Evolutionary conservation across 2,888 invertebrate species (phyloP).

Genomic region (Strigamia crassipes): DNA sequence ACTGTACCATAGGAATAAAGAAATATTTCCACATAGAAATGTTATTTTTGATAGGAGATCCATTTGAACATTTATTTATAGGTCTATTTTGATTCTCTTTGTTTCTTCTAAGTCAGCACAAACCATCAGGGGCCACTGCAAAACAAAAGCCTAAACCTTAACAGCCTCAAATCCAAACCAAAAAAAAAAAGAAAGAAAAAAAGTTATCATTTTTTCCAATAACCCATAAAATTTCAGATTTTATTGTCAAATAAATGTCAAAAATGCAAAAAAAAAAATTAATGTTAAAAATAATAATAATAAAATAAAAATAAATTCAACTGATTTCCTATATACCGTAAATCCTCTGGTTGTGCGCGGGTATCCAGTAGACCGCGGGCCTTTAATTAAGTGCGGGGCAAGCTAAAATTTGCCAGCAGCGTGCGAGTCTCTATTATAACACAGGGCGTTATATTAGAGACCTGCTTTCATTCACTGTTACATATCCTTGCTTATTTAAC

Average conservation of each 20-base stretch:
- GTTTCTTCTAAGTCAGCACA: constrained; percentile 4
- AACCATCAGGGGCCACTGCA: neutral
- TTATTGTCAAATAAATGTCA: constrained; percentile 28
- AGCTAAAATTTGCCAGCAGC: no score
- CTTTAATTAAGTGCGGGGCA: no score
- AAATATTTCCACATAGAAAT: neutral
- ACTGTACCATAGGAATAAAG: neutral
- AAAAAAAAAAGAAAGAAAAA: neutral
- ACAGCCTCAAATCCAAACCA: neutral
- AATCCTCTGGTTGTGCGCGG: no score
- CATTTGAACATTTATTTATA: constrained; percentile 20
- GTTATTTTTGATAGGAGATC: neutral
- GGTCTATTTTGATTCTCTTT: constrained; percentile 3
- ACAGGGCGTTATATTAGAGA: no score
- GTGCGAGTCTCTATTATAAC: no score
- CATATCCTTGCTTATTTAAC: no score
- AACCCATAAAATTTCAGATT: neutral
- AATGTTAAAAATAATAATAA: neutral
- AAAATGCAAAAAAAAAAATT: neutral
- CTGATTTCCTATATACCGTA: neutral
- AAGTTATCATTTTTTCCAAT: constrained; percentile 26
- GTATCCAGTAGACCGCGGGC: no score
- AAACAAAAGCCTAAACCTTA: neutral
- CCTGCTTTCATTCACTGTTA: no score
- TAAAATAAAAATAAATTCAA: neutral